phyloP scores from a whole-genome alignment of 23 tunicate genomes.

The Phallusia fumigata region DNA sequence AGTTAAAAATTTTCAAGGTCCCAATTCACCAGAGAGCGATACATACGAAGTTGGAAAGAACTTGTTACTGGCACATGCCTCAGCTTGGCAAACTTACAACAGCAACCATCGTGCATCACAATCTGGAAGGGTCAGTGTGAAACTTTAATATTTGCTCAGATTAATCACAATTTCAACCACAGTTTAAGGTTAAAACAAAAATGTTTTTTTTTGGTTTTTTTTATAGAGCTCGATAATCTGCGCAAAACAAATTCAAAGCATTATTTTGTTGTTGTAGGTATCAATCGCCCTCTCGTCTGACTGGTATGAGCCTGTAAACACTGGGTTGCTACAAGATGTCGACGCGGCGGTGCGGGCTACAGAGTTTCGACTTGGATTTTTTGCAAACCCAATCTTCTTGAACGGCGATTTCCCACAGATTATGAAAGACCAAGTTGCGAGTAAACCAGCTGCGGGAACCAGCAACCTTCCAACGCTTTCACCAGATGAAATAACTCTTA shows the following conservation, averaged over 20 bases:
- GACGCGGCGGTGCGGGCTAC: slow-evolving; percentile 63
- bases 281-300: slow-evolving; percentile 76
- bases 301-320: slow-evolving; percentile 87
- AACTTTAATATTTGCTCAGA: too few species aligned
- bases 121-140: slow-evolving; percentile 44
- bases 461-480: slow-evolving; percentile 11
- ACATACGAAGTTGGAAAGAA: slow-evolving; percentile 59
- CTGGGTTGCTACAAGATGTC: slow-evolving; percentile 35
- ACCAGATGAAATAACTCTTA: slow-evolving; percentile 41
- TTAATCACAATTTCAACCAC: too few species aligned
- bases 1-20: background rate
- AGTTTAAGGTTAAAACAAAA: too few species aligned
- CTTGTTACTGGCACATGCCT: slow-evolving; percentile 65
- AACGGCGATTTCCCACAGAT: slow-evolving; percentile 79
- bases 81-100: slow-evolving; percentile 54
- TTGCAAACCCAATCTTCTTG: slow-evolving; percentile 84
- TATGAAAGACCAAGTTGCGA: slow-evolving; percentile 58
- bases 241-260: too few species aligned
- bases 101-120: slow-evolving; percentile 34
- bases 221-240: too few species aligned
- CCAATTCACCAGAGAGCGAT: slow-evolving; percentile 17
- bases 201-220: background rate
- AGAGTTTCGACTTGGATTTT: slow-evolving; percentile 91
- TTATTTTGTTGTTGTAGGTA: slow-evolving; percentile 23
- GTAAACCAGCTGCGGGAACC: background rate